Evolutionary conservation across 1,140 invertebrate genomes (phyloP).

Genomic region (Anagrus nilaparvatae): DNA sequence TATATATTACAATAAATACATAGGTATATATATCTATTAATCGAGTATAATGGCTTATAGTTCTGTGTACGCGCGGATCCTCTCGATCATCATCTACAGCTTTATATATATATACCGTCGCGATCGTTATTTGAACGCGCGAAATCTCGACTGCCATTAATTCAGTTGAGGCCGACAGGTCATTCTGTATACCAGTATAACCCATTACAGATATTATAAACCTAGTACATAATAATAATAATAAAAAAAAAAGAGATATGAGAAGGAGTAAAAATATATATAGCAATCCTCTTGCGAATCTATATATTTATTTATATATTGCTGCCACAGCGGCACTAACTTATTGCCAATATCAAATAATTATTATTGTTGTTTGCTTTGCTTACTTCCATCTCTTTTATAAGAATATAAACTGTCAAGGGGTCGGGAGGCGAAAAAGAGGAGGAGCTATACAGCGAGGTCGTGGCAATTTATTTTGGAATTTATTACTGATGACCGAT

Average conservation of each 20-base stretch:
- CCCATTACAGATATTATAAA: conserved; percentile 38
- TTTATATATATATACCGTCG: neutral
- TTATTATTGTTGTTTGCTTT: conserved; percentile 44
- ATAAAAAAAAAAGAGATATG: neutral
- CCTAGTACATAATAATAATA: conserved; percentile 6
- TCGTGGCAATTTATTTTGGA: conserved; percentile 32
- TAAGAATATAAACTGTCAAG: no score
- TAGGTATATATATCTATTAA: conserved; percentile 3
- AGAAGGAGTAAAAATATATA: neutral
- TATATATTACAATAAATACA: no score
- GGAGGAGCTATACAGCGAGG: conserved; percentile 26
- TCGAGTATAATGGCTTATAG: neutral
- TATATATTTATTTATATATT: conserved; percentile 8
- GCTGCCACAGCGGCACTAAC: conserved; percentile 23
- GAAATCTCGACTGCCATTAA: conserved; percentile 40
- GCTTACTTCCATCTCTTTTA: conserved; percentile 17
- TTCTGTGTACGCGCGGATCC: conserved; percentile 2
- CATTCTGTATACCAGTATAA: conserved; percentile 38
- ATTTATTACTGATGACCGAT: conserved; percentile 42
- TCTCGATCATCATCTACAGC: conserved; percentile 6
- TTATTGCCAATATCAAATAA: conserved; percentile 37
- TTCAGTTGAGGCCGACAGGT: conserved; percentile 32
- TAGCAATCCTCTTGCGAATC: neutral
- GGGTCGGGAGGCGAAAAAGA: no score
- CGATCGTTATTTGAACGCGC: conserved; percentile 10